Evolutionary conservation across 2,888 invertebrate genomes (phyloP).

Genomic region (Ecdyonurus torrentis): DNA sequence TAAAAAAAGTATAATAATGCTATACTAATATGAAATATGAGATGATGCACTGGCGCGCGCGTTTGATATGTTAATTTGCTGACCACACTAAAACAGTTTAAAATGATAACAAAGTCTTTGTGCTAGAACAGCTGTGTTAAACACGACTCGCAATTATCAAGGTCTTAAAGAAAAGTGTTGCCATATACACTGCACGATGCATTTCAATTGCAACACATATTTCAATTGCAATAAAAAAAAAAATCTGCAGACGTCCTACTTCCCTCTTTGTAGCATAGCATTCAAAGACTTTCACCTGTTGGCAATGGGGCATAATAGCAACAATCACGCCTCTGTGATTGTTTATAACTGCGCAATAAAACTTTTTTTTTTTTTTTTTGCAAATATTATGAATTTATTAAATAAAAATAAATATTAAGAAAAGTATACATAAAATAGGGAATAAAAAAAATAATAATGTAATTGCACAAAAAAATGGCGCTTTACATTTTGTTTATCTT

Average conservation of each 20-base stretch:
- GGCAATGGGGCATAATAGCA: too few species aligned
- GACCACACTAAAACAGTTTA: background rate
- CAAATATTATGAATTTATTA: too few species aligned
- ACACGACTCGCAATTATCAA: background rate
- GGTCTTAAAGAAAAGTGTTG: background rate
- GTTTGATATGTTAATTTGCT: background rate
- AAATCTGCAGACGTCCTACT: background rate
- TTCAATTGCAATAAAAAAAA: background rate
- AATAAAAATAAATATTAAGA: too few species aligned
- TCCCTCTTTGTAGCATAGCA: background rate
- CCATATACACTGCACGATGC: background rate
- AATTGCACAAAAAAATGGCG: too few species aligned
- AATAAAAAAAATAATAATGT: too few species aligned
- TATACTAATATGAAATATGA: background rate
- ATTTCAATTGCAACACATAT: slow-evolving; percentile 5
- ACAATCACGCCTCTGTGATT: background rate
- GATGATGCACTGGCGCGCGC: background rate
- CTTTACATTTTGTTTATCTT: too few species aligned
- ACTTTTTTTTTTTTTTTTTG: too few species aligned
- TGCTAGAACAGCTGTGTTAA: background rate
- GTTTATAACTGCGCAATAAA: background rate
- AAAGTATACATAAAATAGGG: too few species aligned
- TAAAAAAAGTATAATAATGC: background rate
- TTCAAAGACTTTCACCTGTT: background rate
- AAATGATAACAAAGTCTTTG: background rate